Evolutionary conservation across 1,140 invertebrate species (phyloP), one percentile per base, ranked within the genome.

Genomic region (Drosophila tsacasi): DNA sequence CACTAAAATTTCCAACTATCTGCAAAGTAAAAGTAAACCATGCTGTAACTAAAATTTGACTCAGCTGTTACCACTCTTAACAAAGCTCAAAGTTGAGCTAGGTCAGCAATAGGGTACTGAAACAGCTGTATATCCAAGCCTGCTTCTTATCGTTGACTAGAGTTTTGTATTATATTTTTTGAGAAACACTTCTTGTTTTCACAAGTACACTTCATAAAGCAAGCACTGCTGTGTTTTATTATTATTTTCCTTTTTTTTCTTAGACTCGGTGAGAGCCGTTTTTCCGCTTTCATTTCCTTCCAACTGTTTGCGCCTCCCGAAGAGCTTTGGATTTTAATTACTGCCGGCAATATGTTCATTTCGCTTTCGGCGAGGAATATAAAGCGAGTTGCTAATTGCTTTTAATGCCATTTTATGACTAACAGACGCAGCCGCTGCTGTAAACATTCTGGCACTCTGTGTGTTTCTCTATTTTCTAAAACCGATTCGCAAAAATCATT

Each of bases 391-490:
- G 65, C 50, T 85, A 81, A 85, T 85, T 85, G 68, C 63, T 63
- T 80, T 85, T 79, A 68, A 71, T 61, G 50, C 35, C 49, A 49
- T 65, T 85, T 86, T 68, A 86, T 72, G 79, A 59, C 52, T 61
- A 57, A 39, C 44, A 60, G 54, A 35, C 8, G 54, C 27, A 6
- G 27, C 27, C 0, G 30, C 30, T 13, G 59, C 19, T 25, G 59
- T 54, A 50, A 80, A 65, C 62, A 69, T 85, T 77, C 37, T 50
- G 46, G 2, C 25, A 27, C n/a, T 39, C 8, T 47, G 49, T 54
- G 50, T 54, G 30, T 44, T 25, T 27, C 30, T 46, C 23, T 47
- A 46, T 60, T 76, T 76, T n/a, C n/a, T n/a, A n/a, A n/a, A n/a
- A n/a, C n/a, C n/a, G 27, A 72, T 60, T 67, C 21, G 23, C 30